Percentiles rank a stretch among this genome's conserved stretches.
Conservation (phyloP, 2,113 vertebrate genomes). For the Coryphaenoides rupestris region DNA sequence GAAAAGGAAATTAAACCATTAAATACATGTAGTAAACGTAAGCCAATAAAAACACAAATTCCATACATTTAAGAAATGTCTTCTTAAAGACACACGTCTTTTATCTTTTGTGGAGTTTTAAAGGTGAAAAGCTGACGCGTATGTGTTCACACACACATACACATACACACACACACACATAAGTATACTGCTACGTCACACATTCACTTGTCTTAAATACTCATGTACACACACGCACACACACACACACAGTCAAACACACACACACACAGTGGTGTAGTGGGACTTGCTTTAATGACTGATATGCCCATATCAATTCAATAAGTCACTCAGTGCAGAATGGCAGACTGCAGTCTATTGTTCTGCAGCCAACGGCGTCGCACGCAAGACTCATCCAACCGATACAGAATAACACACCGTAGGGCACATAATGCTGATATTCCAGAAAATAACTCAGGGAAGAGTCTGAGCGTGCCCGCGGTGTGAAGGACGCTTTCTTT, state of each 20-base stretch:
- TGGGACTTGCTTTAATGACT: constrained; percentile 46
- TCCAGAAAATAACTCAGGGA: too few species aligned
- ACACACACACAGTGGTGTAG: constrained; percentile 30
- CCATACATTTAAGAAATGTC: background rate
- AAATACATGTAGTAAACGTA: too few species aligned
- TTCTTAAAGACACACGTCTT: background rate
- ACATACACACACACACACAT: background rate
- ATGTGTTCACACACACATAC: background rate
- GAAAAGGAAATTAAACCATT: too few species aligned
- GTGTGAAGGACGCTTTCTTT: too few species aligned
- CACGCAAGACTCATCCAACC: constrained; percentile 9
- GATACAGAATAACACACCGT: constrained; percentile 13
- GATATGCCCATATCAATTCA: constrained; percentile 40
- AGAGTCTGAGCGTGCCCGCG: too few species aligned
- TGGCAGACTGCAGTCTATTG: constrained; percentile 25
- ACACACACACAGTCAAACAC: constrained; percentile 4
- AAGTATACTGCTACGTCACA: constrained; percentile 4
- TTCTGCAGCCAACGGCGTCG: constrained; percentile 5
- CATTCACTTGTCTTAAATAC: background rate
- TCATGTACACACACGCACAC: background rate
- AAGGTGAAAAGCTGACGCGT: background rate
- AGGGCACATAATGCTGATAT: too few species aligned
- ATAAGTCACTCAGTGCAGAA: constrained; percentile 50
- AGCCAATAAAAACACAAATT: too few species aligned
- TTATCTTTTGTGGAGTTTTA: background rate